Evolutionary conservation across 2,888 invertebrate species (phyloP).

Genomic region (Tetragonula carbonaria): DNA sequence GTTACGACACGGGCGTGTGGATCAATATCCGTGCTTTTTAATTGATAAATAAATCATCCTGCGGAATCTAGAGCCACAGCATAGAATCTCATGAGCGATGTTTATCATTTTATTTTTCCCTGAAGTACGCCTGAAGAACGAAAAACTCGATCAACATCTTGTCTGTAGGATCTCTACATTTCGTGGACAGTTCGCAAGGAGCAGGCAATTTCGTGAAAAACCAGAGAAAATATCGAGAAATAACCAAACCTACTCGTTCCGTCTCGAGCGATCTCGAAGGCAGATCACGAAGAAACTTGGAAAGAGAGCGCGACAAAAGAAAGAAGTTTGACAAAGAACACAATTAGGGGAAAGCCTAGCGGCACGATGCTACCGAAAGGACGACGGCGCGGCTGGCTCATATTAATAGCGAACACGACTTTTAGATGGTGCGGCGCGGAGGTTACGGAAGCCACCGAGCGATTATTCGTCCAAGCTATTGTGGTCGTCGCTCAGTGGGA

Average conservation of each 20-base stretch:
- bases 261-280: no score
- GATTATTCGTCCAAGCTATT: constrained; percentile 70
- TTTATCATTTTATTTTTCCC: constrained; percentile 18
- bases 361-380: constrained; percentile 69
- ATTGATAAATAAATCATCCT: constrained; percentile 69
- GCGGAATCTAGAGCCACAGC: constrained; percentile 9
- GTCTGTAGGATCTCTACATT: not conserved
- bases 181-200: not conserved
- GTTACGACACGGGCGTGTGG: constrained; percentile 40
- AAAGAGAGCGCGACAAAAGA: not conserved
- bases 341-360: constrained; percentile 34
- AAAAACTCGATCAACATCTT: not conserved
- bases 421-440: constrained; percentile 41
- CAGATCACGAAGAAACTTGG: no score
- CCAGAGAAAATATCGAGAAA: no score
- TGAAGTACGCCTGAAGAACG: not conserved
- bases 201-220: no score
- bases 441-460: constrained; percentile 70
- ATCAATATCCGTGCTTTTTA: constrained; percentile 63
- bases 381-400: constrained; percentile 41
- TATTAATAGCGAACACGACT: constrained; percentile 74
- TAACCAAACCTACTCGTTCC: no score
- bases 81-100: constrained; percentile 51
- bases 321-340: constrained; percentile 37
- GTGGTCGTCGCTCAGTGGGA: constrained; percentile 73